Evolutionary conservation across 2,113 vertebrate genomes (phyloP), one percentile per base, ranked within the genome.

Genomic region (Entomyzon cyanotis): DNA sequence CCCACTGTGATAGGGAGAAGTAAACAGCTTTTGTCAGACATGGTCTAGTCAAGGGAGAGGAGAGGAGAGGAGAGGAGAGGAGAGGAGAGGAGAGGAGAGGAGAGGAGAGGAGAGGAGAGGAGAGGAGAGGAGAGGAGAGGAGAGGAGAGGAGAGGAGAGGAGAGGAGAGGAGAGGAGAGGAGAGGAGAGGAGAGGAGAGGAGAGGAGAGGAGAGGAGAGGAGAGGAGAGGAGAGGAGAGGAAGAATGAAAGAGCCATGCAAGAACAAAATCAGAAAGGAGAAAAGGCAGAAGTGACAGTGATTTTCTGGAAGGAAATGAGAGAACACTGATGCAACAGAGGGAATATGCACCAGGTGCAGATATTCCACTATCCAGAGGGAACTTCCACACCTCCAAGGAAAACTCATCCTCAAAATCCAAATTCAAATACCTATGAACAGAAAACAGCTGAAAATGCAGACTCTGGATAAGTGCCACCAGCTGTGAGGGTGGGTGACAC

Each of bases 401-500:
- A 91, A 93, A 76, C 19, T 91, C 16, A 59, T 33, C 42, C 30
- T 79, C 15, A 18, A 50, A 84, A 64, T 59, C 67, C 70, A 85
- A 81, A 80, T n/a, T 41, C 31, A 70, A 74, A 69, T 62, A 56
- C 21, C 25, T 76, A 12, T 25, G 49, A 73, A 78, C 23, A 85
- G 59, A 92, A 62, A 89, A 68, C 33, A 95, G 50, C 71, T 89
- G 82, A 73, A 93, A 74, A 55, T 37, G 58, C 41, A 47, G 46
- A 23, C 11, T 30, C 55, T 59, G 59, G 59, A 17, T n/a, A 60
- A 65, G 58, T 7, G 28, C 39, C 64, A 76, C 30, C 39, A 76
- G 42, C 87, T 88, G 50, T 42, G 53, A 42, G 78, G 33, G 44
- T 69, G 64, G 65, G 52, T 68, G 80, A 58, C 42, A 77, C 19